Percentiles rank a stretch among this genome's conserved stretches.
These are phyloP conservation scores for Drosophila infuscata DNA, from an alignment of 2,888 invertebrate genomes.

Conservation along the genomic window DNA sequence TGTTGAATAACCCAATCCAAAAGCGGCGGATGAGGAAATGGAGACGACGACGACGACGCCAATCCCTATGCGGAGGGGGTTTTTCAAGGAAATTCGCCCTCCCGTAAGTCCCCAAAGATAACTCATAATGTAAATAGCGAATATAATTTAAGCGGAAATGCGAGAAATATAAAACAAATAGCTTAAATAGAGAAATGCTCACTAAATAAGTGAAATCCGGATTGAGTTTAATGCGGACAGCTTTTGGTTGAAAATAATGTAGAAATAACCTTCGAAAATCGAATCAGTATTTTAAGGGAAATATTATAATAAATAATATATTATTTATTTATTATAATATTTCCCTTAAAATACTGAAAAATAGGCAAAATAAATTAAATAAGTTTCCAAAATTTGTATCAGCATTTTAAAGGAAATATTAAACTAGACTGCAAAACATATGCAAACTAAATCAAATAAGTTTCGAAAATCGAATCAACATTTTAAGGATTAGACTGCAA, in stretches of 20 bases:
- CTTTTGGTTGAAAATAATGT: neutral
- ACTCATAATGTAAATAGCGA: slow-evolving; percentile 49
- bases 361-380: too few species aligned
- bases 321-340: too few species aligned
- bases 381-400: too few species aligned
- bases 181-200: neutral
- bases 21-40: neutral
- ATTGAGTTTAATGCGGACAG: neutral
- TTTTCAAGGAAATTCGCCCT: neutral
- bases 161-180: neutral
- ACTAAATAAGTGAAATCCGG: neutral
- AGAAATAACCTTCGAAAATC: neutral
- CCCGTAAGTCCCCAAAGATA: slow-evolving; percentile 22
- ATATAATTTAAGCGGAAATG: slow-evolving; percentile 1
- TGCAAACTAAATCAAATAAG: too few species aligned
- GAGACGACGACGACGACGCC: neutral
- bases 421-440: too few species aligned
- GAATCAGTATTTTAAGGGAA: neutral
- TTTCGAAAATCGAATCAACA: too few species aligned
- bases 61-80: neutral
- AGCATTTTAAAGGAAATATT: too few species aligned
- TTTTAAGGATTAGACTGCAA: too few species aligned
- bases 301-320: too few species aligned
- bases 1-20: slow-evolving; percentile 31
- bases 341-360: too few species aligned